phyloP scores from a whole-genome alignment of 2,888 invertebrate genomes.

The Boloria euphrosyne region DNA sequence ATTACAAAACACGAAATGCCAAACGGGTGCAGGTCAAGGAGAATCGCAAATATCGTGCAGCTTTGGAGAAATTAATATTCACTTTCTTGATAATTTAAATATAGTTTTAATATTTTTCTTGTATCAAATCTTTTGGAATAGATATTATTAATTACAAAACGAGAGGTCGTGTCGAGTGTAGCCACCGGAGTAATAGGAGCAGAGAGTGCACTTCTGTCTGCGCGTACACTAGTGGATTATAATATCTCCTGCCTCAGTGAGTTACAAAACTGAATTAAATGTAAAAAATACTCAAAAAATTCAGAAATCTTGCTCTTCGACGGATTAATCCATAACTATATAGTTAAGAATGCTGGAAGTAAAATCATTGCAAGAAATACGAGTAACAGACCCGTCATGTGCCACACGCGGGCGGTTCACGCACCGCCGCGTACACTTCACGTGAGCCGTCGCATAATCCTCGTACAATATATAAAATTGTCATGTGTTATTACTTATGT shows the following conservation, averaged over 20 bases:
- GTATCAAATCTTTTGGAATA: background rate
- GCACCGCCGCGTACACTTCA: constrained; percentile 1
- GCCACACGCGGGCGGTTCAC: constrained; percentile 13
- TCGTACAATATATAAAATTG: background rate
- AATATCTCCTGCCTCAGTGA: too few species aligned
- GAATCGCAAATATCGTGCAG: constrained; percentile 34
- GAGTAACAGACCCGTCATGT: background rate
- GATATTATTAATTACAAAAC: too few species aligned
- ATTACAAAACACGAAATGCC: constrained; percentile 45
- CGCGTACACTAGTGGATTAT: too few species aligned
- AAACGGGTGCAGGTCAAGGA: constrained; percentile 46
- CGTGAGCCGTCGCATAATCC: constrained; percentile 11
- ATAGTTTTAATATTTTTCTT: background rate
- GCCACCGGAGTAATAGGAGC: too few species aligned
- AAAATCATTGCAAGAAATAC: too few species aligned
- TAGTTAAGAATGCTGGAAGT: too few species aligned
- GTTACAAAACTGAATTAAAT: too few species aligned
- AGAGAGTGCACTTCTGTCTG: too few species aligned
- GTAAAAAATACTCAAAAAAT: too few species aligned
- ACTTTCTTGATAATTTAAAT: constrained; percentile 21
- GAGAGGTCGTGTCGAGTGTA: too few species aligned
- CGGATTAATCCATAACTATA: too few species aligned
- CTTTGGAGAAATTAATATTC: constrained; percentile 18
- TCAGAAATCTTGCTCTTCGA: too few species aligned
- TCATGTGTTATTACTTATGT: constrained; percentile 6